Percentiles rank a stretch among this genome's conserved stretches.
Conservation (phyloP, 1,140 invertebrate genomes). For the Cephus cinctus region DNA sequence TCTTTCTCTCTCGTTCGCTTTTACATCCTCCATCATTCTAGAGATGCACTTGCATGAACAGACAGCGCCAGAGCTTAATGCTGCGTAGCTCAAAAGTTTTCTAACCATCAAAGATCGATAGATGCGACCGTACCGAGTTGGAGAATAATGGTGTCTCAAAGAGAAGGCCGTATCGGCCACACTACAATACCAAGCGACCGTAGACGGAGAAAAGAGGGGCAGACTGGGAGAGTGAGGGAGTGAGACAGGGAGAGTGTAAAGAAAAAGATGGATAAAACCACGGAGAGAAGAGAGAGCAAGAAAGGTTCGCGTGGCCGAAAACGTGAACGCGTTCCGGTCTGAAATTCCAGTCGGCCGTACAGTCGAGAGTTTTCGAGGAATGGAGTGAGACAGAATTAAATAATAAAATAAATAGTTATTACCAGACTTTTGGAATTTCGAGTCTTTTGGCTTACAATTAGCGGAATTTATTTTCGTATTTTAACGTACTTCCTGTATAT, state of each 20-base stretch:
- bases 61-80: neutral
- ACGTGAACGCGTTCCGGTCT: neutral
- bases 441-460: too few relatives aligned
- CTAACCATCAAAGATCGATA: too few relatives aligned
- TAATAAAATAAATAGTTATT: too few relatives aligned
- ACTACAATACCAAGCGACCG: neutral
- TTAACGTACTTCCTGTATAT: too few relatives aligned
- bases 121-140: too few relatives aligned
- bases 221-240: slow-evolving; percentile 4
- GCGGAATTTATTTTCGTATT: too few relatives aligned
- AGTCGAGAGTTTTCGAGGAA: neutral
- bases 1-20: neutral
- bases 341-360: neutral
- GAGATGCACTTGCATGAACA: too few relatives aligned
- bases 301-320: neutral
- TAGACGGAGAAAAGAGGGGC: slow-evolving; percentile 1
- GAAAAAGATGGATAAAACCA: neutral
- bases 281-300: neutral
- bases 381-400: too few relatives aligned
- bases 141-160: too few relatives aligned
- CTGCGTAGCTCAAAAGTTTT: too few relatives aligned
- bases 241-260: slow-evolving; percentile 1
- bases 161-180: too few relatives aligned
- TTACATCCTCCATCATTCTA: neutral
- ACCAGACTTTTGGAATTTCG: too few relatives aligned